Evolutionary conservation across 2,113 vertebrate species (phyloP).

Genomic region (Scophthalmus maximus): DNA sequence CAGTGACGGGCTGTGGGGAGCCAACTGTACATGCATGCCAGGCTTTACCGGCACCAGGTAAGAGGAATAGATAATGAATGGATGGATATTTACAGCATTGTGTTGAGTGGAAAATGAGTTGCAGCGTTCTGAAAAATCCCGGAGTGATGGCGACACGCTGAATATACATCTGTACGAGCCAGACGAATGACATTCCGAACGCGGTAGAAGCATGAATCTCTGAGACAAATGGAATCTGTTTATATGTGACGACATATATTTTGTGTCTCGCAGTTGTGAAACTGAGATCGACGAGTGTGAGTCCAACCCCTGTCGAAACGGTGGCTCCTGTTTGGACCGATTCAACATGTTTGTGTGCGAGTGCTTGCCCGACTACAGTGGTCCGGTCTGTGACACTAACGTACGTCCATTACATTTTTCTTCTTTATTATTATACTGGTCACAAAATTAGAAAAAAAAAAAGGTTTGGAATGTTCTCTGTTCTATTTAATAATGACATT

Average conservation of each 20-base stretch:
- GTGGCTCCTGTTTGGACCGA: constrained; percentile 88
- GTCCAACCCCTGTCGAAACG: constrained; percentile 91
- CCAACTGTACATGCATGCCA: constrained; percentile 89
- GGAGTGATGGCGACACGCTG: too few species aligned
- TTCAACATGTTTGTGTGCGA: constrained; percentile 87
- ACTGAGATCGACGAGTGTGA: constrained; percentile 85
- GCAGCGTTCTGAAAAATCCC: too few species aligned
- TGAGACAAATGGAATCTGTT: too few species aligned
- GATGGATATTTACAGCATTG: too few species aligned
- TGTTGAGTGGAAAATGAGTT: too few species aligned
- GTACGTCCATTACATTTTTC: constrained; percentile 75
- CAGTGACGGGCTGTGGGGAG: constrained; percentile 82
- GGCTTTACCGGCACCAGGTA: constrained; percentile 89
- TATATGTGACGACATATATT: background rate
- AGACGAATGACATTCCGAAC: too few species aligned
- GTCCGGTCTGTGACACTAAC: constrained; percentile 86
- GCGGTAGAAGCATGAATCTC: too few species aligned
- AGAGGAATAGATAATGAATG: too few species aligned
- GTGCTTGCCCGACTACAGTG: constrained; percentile 87
- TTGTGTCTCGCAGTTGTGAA: constrained; percentile 84
- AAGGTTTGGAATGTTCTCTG: background rate
- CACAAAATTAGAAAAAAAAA: too few species aligned
- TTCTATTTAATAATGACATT: too few species aligned
- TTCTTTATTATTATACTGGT: background rate
- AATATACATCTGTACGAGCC: too few species aligned